These are phyloP conservation scores for Neoitamus cyanurus DNA, from an alignment of 2,888 invertebrate species.

Conservation along the genomic window DNA sequence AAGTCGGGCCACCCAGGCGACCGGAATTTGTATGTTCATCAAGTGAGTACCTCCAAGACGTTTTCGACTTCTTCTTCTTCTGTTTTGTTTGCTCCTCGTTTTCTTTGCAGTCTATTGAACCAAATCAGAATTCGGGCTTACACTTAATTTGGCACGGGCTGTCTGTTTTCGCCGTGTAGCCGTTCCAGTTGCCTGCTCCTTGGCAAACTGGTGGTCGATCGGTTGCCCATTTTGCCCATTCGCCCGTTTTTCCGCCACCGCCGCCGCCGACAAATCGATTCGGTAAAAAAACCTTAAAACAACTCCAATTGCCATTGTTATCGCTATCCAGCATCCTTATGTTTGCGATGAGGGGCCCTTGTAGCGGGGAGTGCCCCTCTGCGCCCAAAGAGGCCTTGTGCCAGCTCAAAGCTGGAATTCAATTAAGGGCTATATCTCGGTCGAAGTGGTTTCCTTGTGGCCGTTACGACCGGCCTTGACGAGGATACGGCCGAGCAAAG, in stretches of 20 bases:
- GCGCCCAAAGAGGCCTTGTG: neutral
- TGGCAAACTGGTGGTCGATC: neutral
- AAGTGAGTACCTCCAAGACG: conserved; percentile 77
- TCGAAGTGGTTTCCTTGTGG: neutral
- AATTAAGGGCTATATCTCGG: conserved; percentile 8
- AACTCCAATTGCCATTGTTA: conserved; percentile 10
- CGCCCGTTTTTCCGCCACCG: neutral
- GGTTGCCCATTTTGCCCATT: neutral
- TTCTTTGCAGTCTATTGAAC: neutral
- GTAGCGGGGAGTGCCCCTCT: neutral
- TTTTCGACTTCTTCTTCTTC: neutral
- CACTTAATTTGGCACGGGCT: neutral
- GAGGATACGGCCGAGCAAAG: neutral
- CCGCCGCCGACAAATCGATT: neutral
- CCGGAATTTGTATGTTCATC: conserved; percentile 91
- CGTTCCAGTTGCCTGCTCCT: neutral
- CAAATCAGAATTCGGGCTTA: conserved; percentile 3
- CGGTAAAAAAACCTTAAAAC: neutral
- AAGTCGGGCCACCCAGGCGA: conserved; percentile 87
- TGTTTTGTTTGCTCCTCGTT: neutral
- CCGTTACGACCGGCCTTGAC: neutral
- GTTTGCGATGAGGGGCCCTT: neutral
- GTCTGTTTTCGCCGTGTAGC: neutral
- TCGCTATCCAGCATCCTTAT: neutral
- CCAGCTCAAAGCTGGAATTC: neutral